Percentiles rank a stretch among this genome's conserved stretches.
Conservation (phyloP, 2,113 vertebrate species). For the Pogona vitticeps region DNA sequence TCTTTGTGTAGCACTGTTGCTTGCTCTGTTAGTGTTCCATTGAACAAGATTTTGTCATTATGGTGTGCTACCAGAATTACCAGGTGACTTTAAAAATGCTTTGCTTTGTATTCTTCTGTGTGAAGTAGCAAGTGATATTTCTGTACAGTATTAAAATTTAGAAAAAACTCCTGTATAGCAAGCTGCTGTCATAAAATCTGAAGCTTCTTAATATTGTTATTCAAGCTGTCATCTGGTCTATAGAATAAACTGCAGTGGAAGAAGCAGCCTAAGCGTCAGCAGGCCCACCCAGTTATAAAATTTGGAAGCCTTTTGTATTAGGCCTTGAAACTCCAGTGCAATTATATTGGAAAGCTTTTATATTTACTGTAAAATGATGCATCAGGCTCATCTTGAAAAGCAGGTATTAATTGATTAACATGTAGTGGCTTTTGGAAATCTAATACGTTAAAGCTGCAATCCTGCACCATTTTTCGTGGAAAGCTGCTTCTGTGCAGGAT, state of each 20-base stretch:
- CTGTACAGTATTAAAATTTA: too few relatives aligned
- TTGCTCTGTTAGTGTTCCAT: background rate
- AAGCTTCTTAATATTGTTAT: background rate
- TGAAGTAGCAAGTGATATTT: too few relatives aligned
- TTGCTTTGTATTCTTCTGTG: background rate
- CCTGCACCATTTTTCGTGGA: background rate
- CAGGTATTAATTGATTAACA: background rate
- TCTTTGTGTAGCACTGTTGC: background rate
- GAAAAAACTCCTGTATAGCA: too few relatives aligned
- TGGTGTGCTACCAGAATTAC: background rate
- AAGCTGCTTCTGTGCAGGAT: background rate
- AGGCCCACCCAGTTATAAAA: background rate
- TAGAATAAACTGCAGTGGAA: background rate
- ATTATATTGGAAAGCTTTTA: background rate
- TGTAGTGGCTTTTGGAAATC: background rate
- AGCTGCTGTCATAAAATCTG: too few relatives aligned
- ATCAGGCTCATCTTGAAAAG: background rate
- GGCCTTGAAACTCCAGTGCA: too few relatives aligned
- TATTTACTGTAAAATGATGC: background rate
- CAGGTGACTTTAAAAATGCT: background rate
- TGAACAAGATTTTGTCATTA: background rate
- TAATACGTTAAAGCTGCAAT: background rate
- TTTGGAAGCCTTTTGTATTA: background rate
- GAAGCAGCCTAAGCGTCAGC: background rate
- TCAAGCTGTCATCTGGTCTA: background rate